Conservation (phyloP, 1,140 invertebrate genomes). For the Sesamia nonagrioides region DNA sequence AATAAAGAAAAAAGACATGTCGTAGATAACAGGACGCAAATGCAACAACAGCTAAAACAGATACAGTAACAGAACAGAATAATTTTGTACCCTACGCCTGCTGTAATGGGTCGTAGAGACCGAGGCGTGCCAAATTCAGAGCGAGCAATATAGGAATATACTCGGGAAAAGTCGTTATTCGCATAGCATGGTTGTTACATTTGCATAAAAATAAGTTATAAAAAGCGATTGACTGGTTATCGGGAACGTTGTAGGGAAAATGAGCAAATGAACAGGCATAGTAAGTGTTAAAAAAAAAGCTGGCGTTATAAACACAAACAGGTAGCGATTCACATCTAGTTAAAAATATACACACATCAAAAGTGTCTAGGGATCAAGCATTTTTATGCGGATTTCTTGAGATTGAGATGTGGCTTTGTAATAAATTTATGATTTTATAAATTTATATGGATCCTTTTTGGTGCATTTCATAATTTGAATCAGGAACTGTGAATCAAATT, state of each 20-base stretch:
- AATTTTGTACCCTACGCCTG: background rate
- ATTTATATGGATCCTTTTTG: no score
- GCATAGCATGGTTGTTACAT: conserved; percentile 8
- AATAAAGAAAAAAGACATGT: no score
- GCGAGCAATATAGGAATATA: background rate
- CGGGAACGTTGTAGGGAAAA: background rate
- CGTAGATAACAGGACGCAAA: background rate
- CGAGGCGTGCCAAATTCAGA: conserved; percentile 19
- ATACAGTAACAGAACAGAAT: conserved; percentile 14
- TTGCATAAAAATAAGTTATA: background rate
- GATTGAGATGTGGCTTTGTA: no score
- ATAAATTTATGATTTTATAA: no score
- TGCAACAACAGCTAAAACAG: background rate
- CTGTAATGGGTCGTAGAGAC: conserved; percentile 29
- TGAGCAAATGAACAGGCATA: background rate
- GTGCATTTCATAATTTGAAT: no score
- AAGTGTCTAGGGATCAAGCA: no score
- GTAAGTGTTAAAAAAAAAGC: no score
- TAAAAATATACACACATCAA: no score
- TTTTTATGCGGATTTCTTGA: no score
- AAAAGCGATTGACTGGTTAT: background rate
- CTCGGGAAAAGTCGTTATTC: background rate
- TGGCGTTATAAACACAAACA: no score
- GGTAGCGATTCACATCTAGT: no score
- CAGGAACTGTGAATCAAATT: no score